A percentile compares a stretch with the other conserved stretches of the same genome.
Evolutionary conservation across 2,797 vertebrate genomes (phyloP).

Genomic region (Anableps anableps): DNA sequence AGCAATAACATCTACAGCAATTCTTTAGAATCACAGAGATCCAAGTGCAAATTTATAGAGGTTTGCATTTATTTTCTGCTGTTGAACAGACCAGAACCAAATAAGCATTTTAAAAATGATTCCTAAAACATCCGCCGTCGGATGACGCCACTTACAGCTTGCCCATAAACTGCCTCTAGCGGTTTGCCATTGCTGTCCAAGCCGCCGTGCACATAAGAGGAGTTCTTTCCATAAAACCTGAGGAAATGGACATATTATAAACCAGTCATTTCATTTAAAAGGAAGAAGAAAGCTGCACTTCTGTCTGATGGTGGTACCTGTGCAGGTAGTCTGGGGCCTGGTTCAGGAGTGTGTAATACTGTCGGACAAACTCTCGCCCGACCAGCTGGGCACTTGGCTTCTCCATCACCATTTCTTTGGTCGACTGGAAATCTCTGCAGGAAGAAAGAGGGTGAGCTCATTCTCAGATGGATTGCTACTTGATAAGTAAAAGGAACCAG

Average conservation of each 20-base stretch:
- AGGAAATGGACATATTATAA: neutral
- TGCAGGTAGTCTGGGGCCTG: conserved; percentile 98
- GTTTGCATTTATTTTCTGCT: neutral
- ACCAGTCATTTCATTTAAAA: neutral
- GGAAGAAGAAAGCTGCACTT: neutral
- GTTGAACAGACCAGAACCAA: too few species aligned
- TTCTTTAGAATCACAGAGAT: neutral
- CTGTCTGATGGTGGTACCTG: conserved; percentile 76
- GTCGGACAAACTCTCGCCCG: conserved; percentile 99
- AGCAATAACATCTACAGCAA: neutral
- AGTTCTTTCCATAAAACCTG: conserved; percentile 99
- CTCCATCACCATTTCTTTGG: conserved; percentile 99
- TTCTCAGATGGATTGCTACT: too few species aligned
- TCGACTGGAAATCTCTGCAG: conserved; percentile 89
- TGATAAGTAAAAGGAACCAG: neutral
- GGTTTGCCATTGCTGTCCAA: conserved; percentile 95
- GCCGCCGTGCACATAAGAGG: conserved; percentile 97
- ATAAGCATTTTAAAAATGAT: neutral
- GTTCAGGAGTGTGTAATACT: conserved; percentile 98
- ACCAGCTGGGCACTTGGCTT: conserved; percentile 99
- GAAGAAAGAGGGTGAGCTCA: neutral
- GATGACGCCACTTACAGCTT: conserved; percentile 85
- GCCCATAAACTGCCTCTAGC: conserved; percentile 93
- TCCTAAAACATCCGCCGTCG: conserved; percentile 7
- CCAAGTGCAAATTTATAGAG: neutral